These are phyloP conservation scores for Clamator glandarius DNA, from an alignment of 2,797 vertebrate genomes.

Conservation along the genomic window DNA sequence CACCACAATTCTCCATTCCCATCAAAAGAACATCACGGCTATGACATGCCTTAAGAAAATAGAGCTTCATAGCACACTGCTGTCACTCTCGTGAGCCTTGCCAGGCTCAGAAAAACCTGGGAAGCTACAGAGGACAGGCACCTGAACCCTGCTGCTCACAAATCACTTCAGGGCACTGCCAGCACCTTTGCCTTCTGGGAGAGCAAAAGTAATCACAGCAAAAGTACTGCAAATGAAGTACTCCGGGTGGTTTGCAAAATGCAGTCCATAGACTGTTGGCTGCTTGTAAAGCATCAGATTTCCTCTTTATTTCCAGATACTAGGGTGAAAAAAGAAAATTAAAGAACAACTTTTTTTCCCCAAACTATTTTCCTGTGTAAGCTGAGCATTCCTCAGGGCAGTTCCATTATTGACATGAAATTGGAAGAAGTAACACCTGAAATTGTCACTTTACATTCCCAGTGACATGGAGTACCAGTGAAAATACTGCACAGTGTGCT, in stretches of 20 bases:
- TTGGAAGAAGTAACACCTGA: background rate
- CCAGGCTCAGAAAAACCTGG: background rate
- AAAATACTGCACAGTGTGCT: background rate
- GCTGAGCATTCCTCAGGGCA: background rate
- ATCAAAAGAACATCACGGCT: background rate
- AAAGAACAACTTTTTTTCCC: fast-evolving
- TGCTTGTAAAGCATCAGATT: background rate
- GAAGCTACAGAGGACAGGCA: background rate
- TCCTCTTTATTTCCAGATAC: background rate
- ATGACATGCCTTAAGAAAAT: conserved; percentile 14
- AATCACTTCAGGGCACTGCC: background rate
- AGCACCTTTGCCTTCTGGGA: background rate
- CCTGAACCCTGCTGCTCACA: background rate
- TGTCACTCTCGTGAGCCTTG: background rate
- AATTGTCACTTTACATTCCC: background rate
- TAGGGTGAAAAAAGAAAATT: background rate
- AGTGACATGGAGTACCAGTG: background rate
- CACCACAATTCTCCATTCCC: background rate
- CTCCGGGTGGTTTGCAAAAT: background rate
- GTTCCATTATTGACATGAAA: background rate
- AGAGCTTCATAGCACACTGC: background rate
- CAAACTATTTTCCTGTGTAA: background rate
- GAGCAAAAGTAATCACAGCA: background rate
- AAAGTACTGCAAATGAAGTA: background rate
- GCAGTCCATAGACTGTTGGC: background rate